Evolutionary conservation across 1,140 invertebrate genomes (phyloP).

Genomic region (Drosophila kanapiae): DNA sequence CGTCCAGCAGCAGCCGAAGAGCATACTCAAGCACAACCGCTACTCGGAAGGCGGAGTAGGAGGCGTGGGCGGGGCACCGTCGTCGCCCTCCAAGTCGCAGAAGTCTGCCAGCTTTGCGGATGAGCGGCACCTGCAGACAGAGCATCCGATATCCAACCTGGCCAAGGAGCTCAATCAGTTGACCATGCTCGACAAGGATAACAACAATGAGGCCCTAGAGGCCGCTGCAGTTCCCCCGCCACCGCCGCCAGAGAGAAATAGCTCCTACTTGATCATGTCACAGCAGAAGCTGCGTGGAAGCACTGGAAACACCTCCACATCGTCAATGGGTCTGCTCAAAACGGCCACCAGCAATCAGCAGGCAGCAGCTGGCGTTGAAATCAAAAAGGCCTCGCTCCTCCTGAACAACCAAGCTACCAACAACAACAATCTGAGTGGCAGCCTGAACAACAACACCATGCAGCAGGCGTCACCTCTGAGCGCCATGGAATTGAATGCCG

Average conservation of each 20-base stretch:
- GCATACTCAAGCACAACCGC: conserved; percentile 84
- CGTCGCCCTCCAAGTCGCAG: conserved; percentile 84
- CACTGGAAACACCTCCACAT: conserved; percentile 32
- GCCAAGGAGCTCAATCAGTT: conserved; percentile 75
- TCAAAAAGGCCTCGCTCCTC: conserved; percentile 64
- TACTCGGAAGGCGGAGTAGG: conserved; percentile 68
- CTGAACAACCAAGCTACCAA: conserved; percentile 48
- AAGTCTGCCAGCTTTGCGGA: conserved; percentile 84
- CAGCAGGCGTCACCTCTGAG: conserved; percentile 69
- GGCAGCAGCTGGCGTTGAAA: conserved; percentile 57
- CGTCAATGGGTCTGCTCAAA: conserved; percentile 64
- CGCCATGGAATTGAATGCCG: conserved; percentile 77
- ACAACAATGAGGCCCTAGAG: conserved; percentile 63
- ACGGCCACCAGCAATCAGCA: conserved; percentile 78
- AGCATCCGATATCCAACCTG: conserved; percentile 78
- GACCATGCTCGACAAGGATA: conserved; percentile 64
- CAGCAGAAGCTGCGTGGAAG: conserved; percentile 85
- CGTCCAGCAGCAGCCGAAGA: conserved; percentile 72
- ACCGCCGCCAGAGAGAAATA: conserved; percentile 91
- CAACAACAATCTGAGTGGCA: conserved; percentile 65
- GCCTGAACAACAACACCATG: conserved; percentile 59
- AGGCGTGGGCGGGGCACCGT: conserved; percentile 64
- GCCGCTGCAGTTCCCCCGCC: conserved; percentile 86
- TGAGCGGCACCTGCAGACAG: conserved; percentile 79
- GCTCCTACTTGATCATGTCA: conserved; percentile 93